Percentiles rank a stretch among this genome's conserved stretches.
Conservation (phyloP, 2,888 invertebrate genomes). For the Ectobius pallidus region DNA sequence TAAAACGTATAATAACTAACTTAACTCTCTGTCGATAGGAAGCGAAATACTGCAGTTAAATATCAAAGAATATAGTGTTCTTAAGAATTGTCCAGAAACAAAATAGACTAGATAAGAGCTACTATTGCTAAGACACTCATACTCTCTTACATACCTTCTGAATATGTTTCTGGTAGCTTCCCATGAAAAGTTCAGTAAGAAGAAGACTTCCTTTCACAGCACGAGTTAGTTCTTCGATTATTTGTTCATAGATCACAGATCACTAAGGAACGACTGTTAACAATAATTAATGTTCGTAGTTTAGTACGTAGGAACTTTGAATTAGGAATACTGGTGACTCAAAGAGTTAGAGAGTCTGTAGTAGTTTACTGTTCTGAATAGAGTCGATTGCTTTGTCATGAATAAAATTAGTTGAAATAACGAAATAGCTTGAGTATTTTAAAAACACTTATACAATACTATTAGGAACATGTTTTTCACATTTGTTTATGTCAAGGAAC, state of each 20-base stretch:
- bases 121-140: too few species aligned
- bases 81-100: too few species aligned
- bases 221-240: background rate
- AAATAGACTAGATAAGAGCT: too few species aligned
- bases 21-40: too few species aligned
- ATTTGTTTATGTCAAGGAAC: slow-evolving; percentile 12
- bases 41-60: too few species aligned
- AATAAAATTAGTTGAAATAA: too few species aligned
- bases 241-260: slow-evolving; percentile 19
- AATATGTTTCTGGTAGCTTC: background rate
- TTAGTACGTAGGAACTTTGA: slow-evolving; percentile 23
- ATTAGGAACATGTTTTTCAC: slow-evolving; percentile 14
- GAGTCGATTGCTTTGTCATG: too few species aligned
- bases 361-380: too few species aligned
- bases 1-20: too few species aligned
- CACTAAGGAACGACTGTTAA: slow-evolving; percentile 21
- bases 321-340: slow-evolving; percentile 13
- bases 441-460: slow-evolving; percentile 23
- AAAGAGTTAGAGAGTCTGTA: background rate
- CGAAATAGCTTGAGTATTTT: background rate
- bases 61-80: too few species aligned
- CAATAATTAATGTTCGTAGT: background rate
- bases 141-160: slow-evolving; percentile 11
- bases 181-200: background rate
- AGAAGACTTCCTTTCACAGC: too few species aligned